Evolutionary conservation across 2,113 vertebrate genomes (phyloP), one percentile per base, ranked within the genome.

Genomic region (Hippocampus guttulatus): DNA sequence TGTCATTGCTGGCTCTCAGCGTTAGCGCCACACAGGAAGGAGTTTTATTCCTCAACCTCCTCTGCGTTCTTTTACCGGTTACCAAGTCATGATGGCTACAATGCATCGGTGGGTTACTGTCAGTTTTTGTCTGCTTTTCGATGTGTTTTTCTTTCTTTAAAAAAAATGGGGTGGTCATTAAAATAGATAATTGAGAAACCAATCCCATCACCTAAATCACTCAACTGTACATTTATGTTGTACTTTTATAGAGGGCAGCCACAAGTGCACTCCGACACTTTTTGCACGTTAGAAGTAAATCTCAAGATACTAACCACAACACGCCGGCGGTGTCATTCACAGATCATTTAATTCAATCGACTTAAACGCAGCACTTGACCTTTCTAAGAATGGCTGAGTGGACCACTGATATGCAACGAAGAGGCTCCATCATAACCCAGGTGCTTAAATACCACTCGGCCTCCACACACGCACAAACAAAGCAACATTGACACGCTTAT

Each of bases 331-430:
- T 66, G 45, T 72, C 43, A 52, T 55, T 72, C 15, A 70, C 52
- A 57, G 58, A 74, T 8, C 3, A 3, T 30, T 58, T 23, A 10
- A 70, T 72, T 82, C 62, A 76, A 33, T 20, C 20, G 20, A 74
- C 62, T 66, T 58, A 62, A 67, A 63, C 40, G 58, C 7, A 64
- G 64, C 51, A 67, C 65, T 69, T 69, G 72, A 74, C 57, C 69
- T 78, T 78, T 80, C 51, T 49, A 41, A 15, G 66, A 72, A 68
- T 52, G 62, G 47, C 33, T 41, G 16, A 47, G 6, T n/a, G 54
- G 71, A 40, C 30, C 41, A 52, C 3, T 61, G 58, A 54, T 49
- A 65, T n/a, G 60, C 33, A 76, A 51, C 23, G 63, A 40, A 54
- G 25, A 38, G n/a, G 57, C 21, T 47, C 27, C 23, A n/a, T 68